Conservation (phyloP, 2,888 invertebrate species). For the Ctena decussata region DNA sequence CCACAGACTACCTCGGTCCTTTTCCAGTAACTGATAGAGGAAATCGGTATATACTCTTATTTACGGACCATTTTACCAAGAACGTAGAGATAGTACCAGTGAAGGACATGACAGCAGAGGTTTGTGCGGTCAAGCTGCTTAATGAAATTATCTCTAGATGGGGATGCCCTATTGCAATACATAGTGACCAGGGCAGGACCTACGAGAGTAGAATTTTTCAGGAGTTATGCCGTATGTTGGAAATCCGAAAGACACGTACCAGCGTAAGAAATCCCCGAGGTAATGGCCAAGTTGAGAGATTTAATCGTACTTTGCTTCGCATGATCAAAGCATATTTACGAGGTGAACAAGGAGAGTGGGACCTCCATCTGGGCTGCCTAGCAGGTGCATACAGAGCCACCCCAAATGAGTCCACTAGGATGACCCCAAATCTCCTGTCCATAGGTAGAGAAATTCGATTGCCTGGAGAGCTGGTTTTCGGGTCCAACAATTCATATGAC, state of each 20-base stretch:
- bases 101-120: too few relatives aligned
- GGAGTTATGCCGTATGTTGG: too few relatives aligned
- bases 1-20: constrained; percentile 43
- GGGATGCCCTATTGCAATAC: too few relatives aligned
- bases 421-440: constrained; percentile 38
- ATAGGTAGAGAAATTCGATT: constrained; percentile 31
- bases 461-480: constrained; percentile 29
- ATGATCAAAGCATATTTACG: constrained; percentile 44
- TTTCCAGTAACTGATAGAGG: constrained; percentile 48
- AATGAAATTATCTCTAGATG: too few relatives aligned
- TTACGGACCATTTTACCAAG: too few relatives aligned
- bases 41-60: too few relatives aligned
- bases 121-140: too few relatives aligned
- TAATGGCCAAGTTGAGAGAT: constrained; percentile 7
- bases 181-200: constrained; percentile 35
- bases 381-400: constrained; percentile 46
- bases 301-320: constrained; percentile 37
- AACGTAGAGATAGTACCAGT: constrained; percentile 41
- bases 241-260: constrained; percentile 44
- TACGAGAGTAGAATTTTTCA: too few relatives aligned
- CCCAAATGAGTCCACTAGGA: constrained; percentile 26
- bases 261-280: constrained; percentile 47
- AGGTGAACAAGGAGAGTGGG: constrained; percentile 49
- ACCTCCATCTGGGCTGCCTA: constrained; percentile 29
- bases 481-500: background rate